Evolutionary conservation across 2,797 vertebrate genomes (phyloP).

Genomic region (Antrozous pallidus): DNA sequence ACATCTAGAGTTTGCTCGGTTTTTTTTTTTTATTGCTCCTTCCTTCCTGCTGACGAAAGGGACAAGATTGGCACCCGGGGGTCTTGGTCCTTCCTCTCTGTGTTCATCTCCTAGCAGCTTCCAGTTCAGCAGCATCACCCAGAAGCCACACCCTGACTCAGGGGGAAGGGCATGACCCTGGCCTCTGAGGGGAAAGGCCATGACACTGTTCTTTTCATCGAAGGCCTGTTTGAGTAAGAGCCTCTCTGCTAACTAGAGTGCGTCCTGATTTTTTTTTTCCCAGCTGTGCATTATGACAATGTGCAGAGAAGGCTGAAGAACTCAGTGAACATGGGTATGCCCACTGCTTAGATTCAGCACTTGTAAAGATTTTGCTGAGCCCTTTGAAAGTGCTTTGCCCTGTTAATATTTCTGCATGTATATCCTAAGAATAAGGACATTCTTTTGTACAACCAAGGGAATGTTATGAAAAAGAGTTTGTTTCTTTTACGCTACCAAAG

Average conservation of each 20-base stretch:
- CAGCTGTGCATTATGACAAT: not conserved
- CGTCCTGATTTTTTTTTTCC: not conserved
- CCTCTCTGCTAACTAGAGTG: too few species aligned
- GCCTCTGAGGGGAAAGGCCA: not conserved
- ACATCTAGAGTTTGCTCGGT: not conserved
- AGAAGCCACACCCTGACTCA: not conserved
- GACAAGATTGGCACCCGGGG: not conserved
- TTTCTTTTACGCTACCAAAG: not conserved
- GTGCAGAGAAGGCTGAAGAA: not conserved
- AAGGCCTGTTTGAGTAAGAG: not conserved
- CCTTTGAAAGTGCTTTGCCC: not conserved
- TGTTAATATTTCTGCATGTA: not conserved
- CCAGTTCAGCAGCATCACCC: not conserved
- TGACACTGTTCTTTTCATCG: not conserved
- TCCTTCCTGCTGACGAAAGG: not conserved
- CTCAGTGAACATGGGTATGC: rapidly evolving
- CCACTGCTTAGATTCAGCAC: too few species aligned
- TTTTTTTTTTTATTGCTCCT: not conserved
- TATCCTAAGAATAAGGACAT: not conserved
- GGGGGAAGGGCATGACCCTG: not conserved
- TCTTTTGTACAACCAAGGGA: not conserved
- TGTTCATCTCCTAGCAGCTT: not conserved
- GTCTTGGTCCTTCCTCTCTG: not conserved
- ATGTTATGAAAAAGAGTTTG: not conserved
- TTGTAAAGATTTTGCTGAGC: not conserved